These are phyloP conservation scores for Graptemys geographica DNA, from an alignment of 2,797 vertebrate genomes.

Conservation along the genomic window DNA sequence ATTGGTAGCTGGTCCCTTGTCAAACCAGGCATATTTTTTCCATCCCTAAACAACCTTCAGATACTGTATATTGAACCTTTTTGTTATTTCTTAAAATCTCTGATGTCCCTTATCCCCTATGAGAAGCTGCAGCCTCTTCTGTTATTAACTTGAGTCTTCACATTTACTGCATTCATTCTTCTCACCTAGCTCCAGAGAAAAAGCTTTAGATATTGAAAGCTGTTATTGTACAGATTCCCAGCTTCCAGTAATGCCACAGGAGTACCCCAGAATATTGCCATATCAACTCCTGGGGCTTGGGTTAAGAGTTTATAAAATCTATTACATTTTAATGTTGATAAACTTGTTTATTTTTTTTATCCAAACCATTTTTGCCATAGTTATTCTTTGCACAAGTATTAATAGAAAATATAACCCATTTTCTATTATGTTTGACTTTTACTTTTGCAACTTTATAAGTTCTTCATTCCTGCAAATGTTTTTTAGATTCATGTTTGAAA, in stretches of 20 bases:
- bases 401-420: background rate
- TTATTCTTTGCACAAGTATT: background rate
- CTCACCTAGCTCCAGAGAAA: background rate
- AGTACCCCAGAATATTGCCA: background rate
- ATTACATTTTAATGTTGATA: background rate
- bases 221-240: background rate
- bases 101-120: background rate
- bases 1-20: fast-evolving
- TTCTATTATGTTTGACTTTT: background rate
- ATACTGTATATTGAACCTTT: background rate
- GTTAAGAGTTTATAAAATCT: background rate
- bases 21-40: background rate
- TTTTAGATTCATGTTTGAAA: background rate
- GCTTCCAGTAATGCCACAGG: background rate
- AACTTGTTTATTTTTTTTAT: background rate
- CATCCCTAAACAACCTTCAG: background rate
- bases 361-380: background rate
- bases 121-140: background rate
- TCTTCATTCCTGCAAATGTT: background rate
- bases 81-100: background rate
- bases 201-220: background rate
- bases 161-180: background rate
- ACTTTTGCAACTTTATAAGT: background rate
- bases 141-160: background rate
- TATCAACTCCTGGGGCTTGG: background rate